phyloP scores from a whole-genome alignment of 1,140 invertebrate genomes.

The Drosophila sechellia region DNA sequence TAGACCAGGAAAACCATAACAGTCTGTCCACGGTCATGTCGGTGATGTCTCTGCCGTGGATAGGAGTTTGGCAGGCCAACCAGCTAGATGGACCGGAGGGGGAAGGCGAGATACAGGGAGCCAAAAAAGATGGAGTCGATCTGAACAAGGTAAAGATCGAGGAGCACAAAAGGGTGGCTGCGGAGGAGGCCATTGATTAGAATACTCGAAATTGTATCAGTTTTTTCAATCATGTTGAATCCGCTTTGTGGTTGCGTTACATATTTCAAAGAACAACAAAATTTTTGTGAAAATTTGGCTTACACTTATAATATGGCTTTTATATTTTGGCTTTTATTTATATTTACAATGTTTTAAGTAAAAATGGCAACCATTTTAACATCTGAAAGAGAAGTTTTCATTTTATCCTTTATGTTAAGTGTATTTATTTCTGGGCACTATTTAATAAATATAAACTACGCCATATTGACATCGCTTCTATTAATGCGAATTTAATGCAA shows the following conservation, averaged over 20 bases:
- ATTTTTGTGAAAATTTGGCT: conserved; percentile 22
- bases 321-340: neutral
- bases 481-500: no score
- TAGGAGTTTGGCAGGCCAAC: conserved; percentile 9
- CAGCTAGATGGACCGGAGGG: neutral
- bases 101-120: neutral
- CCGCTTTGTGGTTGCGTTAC: neutral
- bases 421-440: no score
- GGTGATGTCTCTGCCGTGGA: conserved; percentile 44
- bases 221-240: neutral
- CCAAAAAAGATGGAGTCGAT: neutral
- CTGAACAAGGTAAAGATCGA: neutral
- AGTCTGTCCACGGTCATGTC: conserved; percentile 38
- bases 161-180: neutral
- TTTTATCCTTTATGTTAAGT: no score
- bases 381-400: no score
- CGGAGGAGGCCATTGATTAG: conserved; percentile 33
- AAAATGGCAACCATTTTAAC: neutral
- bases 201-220: neutral
- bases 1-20: neutral
- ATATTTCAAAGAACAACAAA: conserved; percentile 13
- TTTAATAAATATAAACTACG: no score
- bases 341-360: neutral
- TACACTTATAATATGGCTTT: neutral
- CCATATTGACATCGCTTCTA: no score